Conservation (phyloP, 2,888 invertebrate species). For the Melinopterus prodromus region DNA sequence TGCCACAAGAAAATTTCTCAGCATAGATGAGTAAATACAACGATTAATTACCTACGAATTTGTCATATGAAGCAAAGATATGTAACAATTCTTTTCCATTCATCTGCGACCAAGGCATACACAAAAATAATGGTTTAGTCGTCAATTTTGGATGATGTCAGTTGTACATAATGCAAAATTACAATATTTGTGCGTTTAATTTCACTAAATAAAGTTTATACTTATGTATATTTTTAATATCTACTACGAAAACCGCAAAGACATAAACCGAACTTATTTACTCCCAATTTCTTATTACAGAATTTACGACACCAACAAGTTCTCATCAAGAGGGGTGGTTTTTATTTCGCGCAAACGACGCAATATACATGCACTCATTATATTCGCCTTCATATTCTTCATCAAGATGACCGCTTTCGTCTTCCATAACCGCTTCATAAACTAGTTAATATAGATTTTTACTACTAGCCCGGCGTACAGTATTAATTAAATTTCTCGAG, state of each 20-base stretch:
- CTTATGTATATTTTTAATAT: too few species aligned
- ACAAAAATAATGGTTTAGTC: too few species aligned
- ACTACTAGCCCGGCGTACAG: background rate
- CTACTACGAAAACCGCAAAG: background rate
- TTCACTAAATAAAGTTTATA: too few species aligned
- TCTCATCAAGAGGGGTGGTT: background rate
- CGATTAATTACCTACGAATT: too few species aligned
- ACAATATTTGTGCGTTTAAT: too few species aligned
- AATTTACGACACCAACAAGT: background rate
- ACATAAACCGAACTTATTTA: background rate
- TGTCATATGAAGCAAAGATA: too few species aligned
- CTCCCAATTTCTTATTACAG: background rate
- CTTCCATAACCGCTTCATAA: background rate
- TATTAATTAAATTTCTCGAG: background rate
- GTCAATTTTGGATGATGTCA: too few species aligned
- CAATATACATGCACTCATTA: background rate
- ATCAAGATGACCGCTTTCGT: background rate
- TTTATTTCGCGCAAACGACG: background rate
- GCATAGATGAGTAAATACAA: too few species aligned
- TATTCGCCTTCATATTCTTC: background rate
- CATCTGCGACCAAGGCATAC: too few species aligned
- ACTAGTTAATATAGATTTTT: constrained; percentile 4
- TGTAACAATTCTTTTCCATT: too few species aligned
- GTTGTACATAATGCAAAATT: too few species aligned
- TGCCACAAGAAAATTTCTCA: too few species aligned